These are phyloP conservation scores for Cotesia typhae DNA, from an alignment of 1,140 invertebrate genomes.

Conservation along the genomic window DNA sequence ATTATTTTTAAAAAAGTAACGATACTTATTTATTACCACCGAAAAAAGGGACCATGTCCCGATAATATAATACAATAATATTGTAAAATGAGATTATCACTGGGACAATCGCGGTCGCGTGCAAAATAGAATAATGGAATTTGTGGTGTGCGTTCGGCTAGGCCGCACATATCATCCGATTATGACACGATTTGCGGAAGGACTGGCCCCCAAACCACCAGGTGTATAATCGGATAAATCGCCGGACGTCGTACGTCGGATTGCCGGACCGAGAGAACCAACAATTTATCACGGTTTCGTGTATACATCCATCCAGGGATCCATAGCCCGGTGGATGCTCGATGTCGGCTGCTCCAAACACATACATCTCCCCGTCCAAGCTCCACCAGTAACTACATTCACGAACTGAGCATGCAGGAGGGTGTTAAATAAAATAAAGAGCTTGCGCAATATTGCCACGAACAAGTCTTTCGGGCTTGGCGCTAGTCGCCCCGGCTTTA, in stretches of 20 bases:
- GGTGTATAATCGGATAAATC: constrained; percentile 36
- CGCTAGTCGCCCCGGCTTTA: neutral
- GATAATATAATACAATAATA: too few relatives aligned
- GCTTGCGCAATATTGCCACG: neutral
- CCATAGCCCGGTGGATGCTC: neutral
- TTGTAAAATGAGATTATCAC: constrained; percentile 18
- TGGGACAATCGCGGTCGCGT: constrained; percentile 23
- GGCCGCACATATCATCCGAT: constrained; percentile 35
- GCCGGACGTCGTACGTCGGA: constrained; percentile 35
- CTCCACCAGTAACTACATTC: too few relatives aligned
- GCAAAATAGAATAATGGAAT: constrained; percentile 36
- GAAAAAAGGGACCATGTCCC: too few relatives aligned
- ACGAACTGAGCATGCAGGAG: too few relatives aligned
- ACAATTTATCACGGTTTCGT: constrained; percentile 29
- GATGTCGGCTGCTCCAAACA: too few relatives aligned
- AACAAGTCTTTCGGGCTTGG: neutral
- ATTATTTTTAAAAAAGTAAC: too few relatives aligned
- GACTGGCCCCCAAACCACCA: constrained; percentile 29
- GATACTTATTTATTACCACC: too few relatives aligned
- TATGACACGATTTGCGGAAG: constrained; percentile 38
- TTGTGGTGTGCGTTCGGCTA: constrained; percentile 29
- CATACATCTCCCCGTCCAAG: neutral
- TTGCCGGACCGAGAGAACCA: constrained; percentile 10
- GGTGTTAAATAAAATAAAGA: constrained; percentile 24
- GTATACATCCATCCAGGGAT: constrained; percentile 12